Percentiles rank a stretch among this genome's conserved stretches.
Conservation (phyloP, 2,888 invertebrate species). For the Priocnemis perturbator region DNA sequence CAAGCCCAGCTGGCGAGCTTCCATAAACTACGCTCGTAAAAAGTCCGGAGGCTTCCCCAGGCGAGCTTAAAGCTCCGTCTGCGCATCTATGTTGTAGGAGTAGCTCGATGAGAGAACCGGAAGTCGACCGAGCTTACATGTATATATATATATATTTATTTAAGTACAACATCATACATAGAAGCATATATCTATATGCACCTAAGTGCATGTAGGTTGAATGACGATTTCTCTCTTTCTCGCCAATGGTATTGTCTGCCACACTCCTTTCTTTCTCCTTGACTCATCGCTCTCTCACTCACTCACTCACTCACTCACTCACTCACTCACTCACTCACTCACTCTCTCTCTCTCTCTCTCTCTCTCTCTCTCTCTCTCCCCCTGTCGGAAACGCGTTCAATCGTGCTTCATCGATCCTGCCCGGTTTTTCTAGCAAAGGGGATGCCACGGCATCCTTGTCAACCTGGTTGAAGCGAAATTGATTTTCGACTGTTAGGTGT, state of each 20-base stretch:
- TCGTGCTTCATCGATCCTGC: conserved; percentile 41
- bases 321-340: neutral
- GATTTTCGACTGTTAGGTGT: too few species aligned
- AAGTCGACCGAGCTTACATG: conserved; percentile 16
- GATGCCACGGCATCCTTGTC: neutral
- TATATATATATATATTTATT: too few species aligned
- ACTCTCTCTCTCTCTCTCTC: neutral
- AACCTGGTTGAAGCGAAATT: too few species aligned
- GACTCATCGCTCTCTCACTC: neutral
- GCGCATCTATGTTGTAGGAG: conserved; percentile 7
- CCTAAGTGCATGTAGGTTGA: conserved; percentile 22
- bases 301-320: neutral
- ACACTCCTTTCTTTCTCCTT: neutral
- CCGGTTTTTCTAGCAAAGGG: conserved; percentile 22
- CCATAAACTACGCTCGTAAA: conserved; percentile 55
- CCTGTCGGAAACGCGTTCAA: conserved; percentile 31
- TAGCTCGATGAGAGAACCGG: conserved; percentile 15
- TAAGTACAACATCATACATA: too few species aligned
- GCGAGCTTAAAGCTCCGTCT: conserved; percentile 35
- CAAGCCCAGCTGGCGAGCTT: conserved; percentile 51
- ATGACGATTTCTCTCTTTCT: conserved; percentile 4
- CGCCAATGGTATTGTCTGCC: neutral
- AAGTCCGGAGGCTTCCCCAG: conserved; percentile 37
- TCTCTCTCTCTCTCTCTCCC: neutral
- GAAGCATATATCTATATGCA: too few species aligned